phyloP scores from a whole-genome alignment of 2,888 invertebrate genomes.

The Pasiphila rectangulata region DNA sequence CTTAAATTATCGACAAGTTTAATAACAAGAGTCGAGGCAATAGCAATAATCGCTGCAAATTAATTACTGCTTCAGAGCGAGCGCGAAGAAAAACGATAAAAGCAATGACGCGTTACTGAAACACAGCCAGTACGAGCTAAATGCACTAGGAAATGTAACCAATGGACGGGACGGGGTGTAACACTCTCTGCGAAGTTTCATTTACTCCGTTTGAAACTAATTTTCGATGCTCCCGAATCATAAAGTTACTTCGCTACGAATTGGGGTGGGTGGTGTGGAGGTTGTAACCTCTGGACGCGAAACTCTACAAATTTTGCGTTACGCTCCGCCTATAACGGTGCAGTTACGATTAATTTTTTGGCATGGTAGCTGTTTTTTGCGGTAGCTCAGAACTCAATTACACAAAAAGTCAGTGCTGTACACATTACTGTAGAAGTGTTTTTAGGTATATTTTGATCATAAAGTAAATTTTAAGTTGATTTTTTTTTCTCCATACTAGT shows the following conservation, averaged over 20 bases:
- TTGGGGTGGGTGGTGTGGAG: conserved; percentile 4
- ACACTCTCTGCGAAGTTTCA: neutral
- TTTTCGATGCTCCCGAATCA: conserved; percentile 1
- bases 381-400: no score
- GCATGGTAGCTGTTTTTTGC: no score
- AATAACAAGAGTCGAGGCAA: conserved; percentile 73
- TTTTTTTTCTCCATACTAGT: no score
- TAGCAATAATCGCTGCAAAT: conserved; percentile 72
- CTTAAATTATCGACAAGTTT: conserved; percentile 78
- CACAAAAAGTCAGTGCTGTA: no score
- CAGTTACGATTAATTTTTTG: neutral
- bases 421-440: no score
- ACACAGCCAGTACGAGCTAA: conserved; percentile 40
- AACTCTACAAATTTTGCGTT: neutral
- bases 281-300: conserved; percentile 15
- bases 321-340: neutral
- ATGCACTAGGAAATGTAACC: conserved; percentile 36
- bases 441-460: no score
- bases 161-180: conserved; percentile 10
- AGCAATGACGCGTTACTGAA: conserved; percentile 53
- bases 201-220: no score
- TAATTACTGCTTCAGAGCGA: conserved; percentile 63
- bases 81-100: conserved; percentile 67
- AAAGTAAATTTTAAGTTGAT: no score
- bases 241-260: conserved; percentile 4